A percentile compares a stretch with the other conserved stretches of the same genome.
These are phyloP conservation scores for Calliopsis andreniformis DNA, from an alignment of 1,140 invertebrate species.

Conservation along the genomic window DNA sequence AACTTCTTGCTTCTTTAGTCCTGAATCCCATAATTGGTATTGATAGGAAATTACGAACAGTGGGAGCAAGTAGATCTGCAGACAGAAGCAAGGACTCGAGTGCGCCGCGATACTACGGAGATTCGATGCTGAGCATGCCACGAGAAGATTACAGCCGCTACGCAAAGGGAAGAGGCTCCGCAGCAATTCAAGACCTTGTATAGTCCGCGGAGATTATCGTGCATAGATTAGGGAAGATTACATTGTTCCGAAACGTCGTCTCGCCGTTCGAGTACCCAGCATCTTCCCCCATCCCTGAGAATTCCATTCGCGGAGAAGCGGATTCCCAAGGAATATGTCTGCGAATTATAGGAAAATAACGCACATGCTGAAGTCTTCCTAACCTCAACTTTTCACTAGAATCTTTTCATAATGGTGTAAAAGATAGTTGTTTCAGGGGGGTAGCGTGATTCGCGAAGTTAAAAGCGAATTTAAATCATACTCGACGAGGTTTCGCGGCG, in stretches of 20 bases:
- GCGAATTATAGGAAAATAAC: neutral
- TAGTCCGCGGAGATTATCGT: slow-evolving; percentile 48
- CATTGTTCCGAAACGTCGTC: slow-evolving; percentile 53
- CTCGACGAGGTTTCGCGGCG: slow-evolving; percentile 7
- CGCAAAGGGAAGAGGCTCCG: neutral
- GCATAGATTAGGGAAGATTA: slow-evolving; percentile 61
- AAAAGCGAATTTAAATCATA: slow-evolving; percentile 28
- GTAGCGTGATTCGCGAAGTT: neutral
- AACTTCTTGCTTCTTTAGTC: neutral
- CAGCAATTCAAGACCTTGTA: slow-evolving; percentile 5
- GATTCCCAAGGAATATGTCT: neutral
- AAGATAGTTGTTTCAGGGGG: too few species aligned
- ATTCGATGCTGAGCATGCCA: neutral
- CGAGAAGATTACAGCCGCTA: slow-evolving; percentile 10
- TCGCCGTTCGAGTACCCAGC: neutral
- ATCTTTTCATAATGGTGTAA: too few species aligned
- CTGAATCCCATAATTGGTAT: neutral
- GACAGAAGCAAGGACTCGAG: neutral
- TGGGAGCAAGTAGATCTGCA: neutral
- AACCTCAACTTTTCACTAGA: too few species aligned
- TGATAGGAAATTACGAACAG: neutral
- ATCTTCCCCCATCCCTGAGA: slow-evolving; percentile 13
- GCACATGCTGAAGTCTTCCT: too few species aligned
- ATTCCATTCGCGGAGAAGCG: slow-evolving; percentile 23
- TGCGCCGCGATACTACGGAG: neutral